Evolutionary conservation across 37 sponge, comb jelly and placozoan genomes (phyloP), one percentile per base, ranked within the genome.

Genomic region (Spongilla lacustris): DNA sequence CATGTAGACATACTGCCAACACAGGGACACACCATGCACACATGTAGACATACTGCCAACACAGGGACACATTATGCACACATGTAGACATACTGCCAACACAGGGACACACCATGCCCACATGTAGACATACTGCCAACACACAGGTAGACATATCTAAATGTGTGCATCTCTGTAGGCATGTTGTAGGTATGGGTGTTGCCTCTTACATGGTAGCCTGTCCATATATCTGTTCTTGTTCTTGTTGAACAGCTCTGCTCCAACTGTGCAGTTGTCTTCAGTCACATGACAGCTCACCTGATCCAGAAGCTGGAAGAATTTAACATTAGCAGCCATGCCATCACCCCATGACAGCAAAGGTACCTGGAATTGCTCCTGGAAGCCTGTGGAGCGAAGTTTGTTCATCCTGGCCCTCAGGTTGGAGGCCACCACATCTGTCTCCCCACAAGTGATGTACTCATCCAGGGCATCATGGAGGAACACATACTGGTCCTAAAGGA

Each of bases 391-490:
- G 22, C 69, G 5, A 14, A 87, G 74, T 5, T 46, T 50, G 73
- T 87, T 69, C 29, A 87, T 46, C 75, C 71, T 87, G 30, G 67
- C 70, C 80, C 77, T 87, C 68, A 87, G 68, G 35, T 33, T 36
- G 21, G 50, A 66, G n/a, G 78, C 90, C 8, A 30, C 37, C 1
- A 92, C 58, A 10, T 82, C 75, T 13, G 93, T 86, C 72, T 90
- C 85, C 32, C 92, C 92, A 83, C 88, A 93, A 0, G 88, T 90
- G 67, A 89, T 85, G 69, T 76, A 72, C 83, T 93, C 93, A 82
- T 76, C 46, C 36, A 93, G 76, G 46, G 92, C 93, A 81, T 93
- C 93, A 35, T 93, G 93, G 69, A 93, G 86, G 75, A 93, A 93
- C 58, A 86, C 75, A 82, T 93, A 93, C 72, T 93, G 93, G 11